Conservation (phyloP, 1,140 invertebrate genomes). For the Drosophila pachea region DNA sequence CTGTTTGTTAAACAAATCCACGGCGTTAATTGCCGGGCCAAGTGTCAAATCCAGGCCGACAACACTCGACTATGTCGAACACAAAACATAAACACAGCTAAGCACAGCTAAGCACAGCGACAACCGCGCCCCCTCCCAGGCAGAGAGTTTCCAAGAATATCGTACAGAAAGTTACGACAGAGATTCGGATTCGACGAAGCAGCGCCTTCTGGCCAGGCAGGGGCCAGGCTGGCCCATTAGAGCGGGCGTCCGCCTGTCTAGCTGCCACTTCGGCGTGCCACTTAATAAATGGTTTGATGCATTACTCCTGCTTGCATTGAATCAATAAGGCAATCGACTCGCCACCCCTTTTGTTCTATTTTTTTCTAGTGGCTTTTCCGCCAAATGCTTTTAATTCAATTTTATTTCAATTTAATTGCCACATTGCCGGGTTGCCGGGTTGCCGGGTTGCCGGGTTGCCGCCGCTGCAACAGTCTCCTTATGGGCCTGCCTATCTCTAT, state of each 20-base stretch:
- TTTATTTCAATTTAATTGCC: conserved; percentile 76
- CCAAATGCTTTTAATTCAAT: conserved; percentile 77
- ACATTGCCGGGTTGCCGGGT: conserved; percentile 57
- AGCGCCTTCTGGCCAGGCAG: neutral
- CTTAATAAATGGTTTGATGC: conserved; percentile 76
- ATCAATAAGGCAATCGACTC: conserved; percentile 58
- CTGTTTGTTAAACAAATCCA: conserved; percentile 76
- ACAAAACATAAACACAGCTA: neutral
- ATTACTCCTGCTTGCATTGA: conserved; percentile 69
- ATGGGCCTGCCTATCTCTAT: conserved; percentile 60
- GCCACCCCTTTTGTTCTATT: neutral
- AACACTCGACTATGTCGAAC: conserved; percentile 6
- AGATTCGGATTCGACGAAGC: conserved; percentile 4
- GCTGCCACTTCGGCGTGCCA: conserved; percentile 64
- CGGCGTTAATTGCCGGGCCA: conserved; percentile 66
- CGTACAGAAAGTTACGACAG: conserved; percentile 48
- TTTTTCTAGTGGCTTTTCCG: conserved; percentile 70
- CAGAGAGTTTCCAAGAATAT: conserved; percentile 47
- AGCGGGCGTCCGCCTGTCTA: conserved; percentile 58
- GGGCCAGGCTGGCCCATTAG: conserved; percentile 59
- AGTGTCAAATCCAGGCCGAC: conserved; percentile 54
- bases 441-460: conserved; percentile 1
- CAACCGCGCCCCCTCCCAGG: too few species aligned
- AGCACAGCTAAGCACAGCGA: neutral
- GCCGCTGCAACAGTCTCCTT: conserved; percentile 10